Evolutionary conservation across 2,113 vertebrate species (phyloP).

Genomic region (Oreochromis aureus): DNA sequence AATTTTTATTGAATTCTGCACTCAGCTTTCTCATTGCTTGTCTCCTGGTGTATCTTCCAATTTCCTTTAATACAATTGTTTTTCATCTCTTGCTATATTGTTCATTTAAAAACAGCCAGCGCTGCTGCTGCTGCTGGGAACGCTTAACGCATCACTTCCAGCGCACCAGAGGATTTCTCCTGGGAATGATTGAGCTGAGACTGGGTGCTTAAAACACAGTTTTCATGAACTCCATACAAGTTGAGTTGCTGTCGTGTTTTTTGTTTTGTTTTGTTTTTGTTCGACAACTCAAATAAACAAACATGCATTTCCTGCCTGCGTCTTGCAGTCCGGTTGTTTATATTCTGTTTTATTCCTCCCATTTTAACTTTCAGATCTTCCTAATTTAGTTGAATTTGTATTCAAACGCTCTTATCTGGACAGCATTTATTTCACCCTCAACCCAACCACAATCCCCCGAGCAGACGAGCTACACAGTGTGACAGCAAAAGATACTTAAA

Average conservation of each 20-base stretch:
- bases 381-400: neutral
- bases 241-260: neutral
- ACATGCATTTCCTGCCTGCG: neutral
- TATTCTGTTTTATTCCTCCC: neutral
- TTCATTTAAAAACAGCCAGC: slow-evolving; percentile 20
- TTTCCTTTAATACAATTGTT: slow-evolving; percentile 27
- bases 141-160: slow-evolving; percentile 34
- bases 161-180: neutral
- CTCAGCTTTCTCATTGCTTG: neutral
- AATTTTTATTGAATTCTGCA: slow-evolving; percentile 18
- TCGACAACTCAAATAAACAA: neutral
- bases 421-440: neutral
- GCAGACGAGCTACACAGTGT: neutral
- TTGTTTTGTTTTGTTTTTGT: neutral
- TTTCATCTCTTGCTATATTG: slow-evolving; percentile 24
- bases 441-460: neutral
- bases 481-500: slow-evolving; percentile 57
- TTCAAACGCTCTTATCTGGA: neutral
- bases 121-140: slow-evolving; percentile 8
- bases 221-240: neutral
- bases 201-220: slow-evolving; percentile 7
- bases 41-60: neutral
- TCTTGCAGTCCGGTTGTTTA: neutral
- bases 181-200: slow-evolving; percentile 2
- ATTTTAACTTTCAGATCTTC: neutral